Evolutionary conservation across 2,797 vertebrate genomes (phyloP).

Genomic region (Hippopotamyrus pictus): DNA sequence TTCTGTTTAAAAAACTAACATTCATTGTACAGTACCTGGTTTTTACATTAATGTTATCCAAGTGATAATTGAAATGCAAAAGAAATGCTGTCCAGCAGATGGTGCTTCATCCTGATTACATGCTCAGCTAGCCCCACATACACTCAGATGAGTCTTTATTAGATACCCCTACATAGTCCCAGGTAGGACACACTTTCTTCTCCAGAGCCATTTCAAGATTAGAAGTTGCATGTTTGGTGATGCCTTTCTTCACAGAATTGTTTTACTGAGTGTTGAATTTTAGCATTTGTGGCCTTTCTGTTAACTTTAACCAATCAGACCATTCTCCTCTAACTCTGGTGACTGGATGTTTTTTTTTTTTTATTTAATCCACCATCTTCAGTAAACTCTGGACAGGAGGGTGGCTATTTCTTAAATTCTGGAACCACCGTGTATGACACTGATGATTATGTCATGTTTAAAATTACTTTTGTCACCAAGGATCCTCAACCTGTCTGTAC

Average conservation of each 20-base stretch:
- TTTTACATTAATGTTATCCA: background rate
- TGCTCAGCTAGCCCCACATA: background rate
- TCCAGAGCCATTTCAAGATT: background rate
- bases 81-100: background rate
- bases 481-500: background rate
- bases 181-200: background rate
- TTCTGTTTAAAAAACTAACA: background rate
- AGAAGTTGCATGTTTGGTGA: background rate
- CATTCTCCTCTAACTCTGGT: background rate
- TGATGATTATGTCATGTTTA: background rate
- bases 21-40: background rate
- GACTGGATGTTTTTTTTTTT: background rate
- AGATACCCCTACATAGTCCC: background rate
- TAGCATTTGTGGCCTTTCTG: background rate
- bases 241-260: background rate
- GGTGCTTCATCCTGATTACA: conserved; percentile 2
- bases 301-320: background rate
- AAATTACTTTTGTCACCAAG: background rate
- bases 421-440: background rate
- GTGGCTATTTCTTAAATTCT: background rate
- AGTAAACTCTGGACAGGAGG: background rate
- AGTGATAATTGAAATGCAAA: background rate
- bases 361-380: background rate
- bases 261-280: background rate
- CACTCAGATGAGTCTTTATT: background rate